A percentile compares a stretch with the other conserved stretches of the same genome.
Conservation (phyloP, 2,888 invertebrate genomes). For the Slavum lentiscoides region DNA sequence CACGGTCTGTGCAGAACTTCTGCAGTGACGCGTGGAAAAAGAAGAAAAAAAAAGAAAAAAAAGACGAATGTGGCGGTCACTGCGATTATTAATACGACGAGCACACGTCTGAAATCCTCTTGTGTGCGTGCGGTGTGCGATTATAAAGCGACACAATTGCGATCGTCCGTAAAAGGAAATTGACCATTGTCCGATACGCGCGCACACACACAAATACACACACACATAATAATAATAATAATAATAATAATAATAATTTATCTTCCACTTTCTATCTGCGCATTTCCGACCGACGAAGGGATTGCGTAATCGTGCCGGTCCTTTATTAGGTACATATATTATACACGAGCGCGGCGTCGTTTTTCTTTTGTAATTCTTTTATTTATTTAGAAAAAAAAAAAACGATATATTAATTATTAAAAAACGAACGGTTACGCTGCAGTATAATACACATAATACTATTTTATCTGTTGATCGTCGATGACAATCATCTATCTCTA, state of each 20-base stretch:
- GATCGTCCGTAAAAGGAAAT: conserved; percentile 46
- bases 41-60: not conserved
- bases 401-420: too few species aligned
- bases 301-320: conserved; percentile 41
- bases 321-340: conserved; percentile 18
- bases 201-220: too few species aligned
- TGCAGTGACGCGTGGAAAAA: not conserved
- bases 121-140: not conserved
- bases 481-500: too few species aligned
- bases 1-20: not conserved
- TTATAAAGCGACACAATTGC: conserved; percentile 37
- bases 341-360: too few species aligned
- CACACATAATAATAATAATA: not conserved
- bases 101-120: too few species aligned
- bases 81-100: too few species aligned
- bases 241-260: conserved; percentile 15
- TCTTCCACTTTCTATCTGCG: conserved; percentile 47
- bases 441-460: too few species aligned
- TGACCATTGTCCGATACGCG: conserved; percentile 44
- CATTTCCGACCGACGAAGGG: conserved; percentile 31
- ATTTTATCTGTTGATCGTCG: too few species aligned
- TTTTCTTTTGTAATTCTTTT: too few species aligned
- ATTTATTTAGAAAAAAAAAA: too few species aligned
- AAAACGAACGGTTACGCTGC: too few species aligned
- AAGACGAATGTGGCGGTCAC: conserved; percentile 2